phyloP scores from a whole-genome alignment of 1,140 invertebrate species.

The Drosophila yakuba region DNA sequence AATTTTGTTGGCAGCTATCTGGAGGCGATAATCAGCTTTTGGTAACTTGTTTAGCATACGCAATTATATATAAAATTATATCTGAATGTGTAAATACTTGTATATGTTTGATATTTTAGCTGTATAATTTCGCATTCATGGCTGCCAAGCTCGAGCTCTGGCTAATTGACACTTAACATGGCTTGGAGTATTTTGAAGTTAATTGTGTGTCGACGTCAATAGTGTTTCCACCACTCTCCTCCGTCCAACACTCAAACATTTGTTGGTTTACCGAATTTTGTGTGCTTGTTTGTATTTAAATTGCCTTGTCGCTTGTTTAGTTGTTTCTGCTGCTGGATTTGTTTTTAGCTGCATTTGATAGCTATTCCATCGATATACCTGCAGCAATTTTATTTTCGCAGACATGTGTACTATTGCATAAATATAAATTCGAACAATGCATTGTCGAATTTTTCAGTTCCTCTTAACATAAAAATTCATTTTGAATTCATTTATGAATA shows the following conservation, averaged over 20 bases:
- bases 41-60: slow-evolving; percentile 51
- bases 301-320: slow-evolving; percentile 70
- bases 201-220: slow-evolving; percentile 78
- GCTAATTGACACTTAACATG: slow-evolving; percentile 82
- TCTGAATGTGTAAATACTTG: slow-evolving; percentile 43
- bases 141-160: slow-evolving; percentile 54
- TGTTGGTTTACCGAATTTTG: slow-evolving; percentile 50
- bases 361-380: slow-evolving; percentile 70
- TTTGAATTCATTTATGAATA: too few species aligned
- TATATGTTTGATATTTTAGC: slow-evolving; percentile 58
- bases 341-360: slow-evolving; percentile 56
- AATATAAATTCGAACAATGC: neutral
- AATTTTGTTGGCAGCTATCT: slow-evolving; percentile 39
- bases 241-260: slow-evolving; percentile 42
- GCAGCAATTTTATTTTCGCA: slow-evolving; percentile 12
- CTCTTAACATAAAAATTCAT: too few species aligned
- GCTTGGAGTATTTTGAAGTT: slow-evolving; percentile 77
- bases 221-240: slow-evolving; percentile 22
- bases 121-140: slow-evolving; percentile 63
- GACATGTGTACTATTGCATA: neutral
- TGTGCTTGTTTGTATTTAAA: slow-evolving; percentile 74
- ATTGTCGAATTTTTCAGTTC: neutral
- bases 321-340: slow-evolving; percentile 38
- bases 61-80: slow-evolving; percentile 52
- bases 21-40: slow-evolving; percentile 35